Conservation (phyloP, 2,888 invertebrate species). For the Drosophila tripunctata region DNA sequence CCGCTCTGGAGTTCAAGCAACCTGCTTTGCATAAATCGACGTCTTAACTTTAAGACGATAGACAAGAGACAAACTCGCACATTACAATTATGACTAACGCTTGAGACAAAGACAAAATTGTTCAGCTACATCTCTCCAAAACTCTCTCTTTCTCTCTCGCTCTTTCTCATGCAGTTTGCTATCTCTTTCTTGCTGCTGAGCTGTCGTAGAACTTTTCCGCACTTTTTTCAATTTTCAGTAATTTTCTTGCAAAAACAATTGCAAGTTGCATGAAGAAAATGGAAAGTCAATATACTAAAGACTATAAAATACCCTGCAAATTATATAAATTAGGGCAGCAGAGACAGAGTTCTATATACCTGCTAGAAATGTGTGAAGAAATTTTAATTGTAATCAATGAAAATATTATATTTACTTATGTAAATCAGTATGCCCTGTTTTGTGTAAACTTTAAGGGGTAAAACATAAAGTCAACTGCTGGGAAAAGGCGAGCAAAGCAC, state of each 20-base stretch:
- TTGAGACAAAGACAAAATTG: conserved; percentile 53
- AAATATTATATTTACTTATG: too few relatives aligned
- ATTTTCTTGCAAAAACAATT: conserved; percentile 68
- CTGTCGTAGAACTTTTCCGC: conserved; percentile 67
- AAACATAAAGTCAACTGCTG: too few relatives aligned
- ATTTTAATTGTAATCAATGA: too few relatives aligned
- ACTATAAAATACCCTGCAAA: conserved; percentile 15
- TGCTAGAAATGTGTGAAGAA: too few relatives aligned
- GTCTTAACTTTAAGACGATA: conserved; percentile 29
- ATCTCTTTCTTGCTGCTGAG: conserved; percentile 2
- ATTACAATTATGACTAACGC: conserved; percentile 71
- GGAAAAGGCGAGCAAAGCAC: too few relatives aligned
- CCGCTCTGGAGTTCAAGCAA: conserved; percentile 61
- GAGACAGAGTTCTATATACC: neutral
- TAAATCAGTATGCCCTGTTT: too few relatives aligned
- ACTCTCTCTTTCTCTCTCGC: neutral
- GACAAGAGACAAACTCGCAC: conserved; percentile 22
- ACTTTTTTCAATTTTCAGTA: conserved; percentile 72
- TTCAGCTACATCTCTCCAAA: too few relatives aligned
- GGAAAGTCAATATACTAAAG: neutral
- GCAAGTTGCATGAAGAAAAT: conserved; percentile 34
- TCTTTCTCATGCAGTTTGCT: neutral
- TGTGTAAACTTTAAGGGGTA: too few relatives aligned
- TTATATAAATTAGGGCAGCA: neutral
- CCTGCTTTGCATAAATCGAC: conserved; percentile 70